These are phyloP conservation scores for Aricia agestis DNA, from an alignment of 1,140 invertebrate genomes.

Conservation along the genomic window DNA sequence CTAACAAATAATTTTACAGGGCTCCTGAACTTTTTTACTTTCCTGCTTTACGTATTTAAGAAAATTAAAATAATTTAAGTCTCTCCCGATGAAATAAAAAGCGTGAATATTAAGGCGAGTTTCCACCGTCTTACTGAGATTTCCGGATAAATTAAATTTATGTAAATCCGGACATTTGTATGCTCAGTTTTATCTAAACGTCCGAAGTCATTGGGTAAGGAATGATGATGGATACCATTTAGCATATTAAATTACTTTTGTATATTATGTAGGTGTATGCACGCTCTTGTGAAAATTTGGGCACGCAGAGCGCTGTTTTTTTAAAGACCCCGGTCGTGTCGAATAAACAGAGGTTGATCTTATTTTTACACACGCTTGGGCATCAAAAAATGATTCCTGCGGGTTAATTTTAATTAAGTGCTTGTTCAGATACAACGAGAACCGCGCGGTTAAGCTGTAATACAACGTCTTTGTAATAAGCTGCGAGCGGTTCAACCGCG, in stretches of 20 bases:
- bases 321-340: no score
- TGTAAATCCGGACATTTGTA: background rate
- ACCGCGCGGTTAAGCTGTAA: no score
- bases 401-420: no score
- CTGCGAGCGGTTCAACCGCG: no score
- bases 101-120: background rate
- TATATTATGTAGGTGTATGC: background rate
- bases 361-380: no score
- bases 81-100: background rate
- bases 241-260: background rate
- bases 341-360: no score
- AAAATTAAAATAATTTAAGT: background rate
- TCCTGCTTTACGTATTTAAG: background rate
- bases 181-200: slow-evolving; percentile 11
- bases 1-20: no score
- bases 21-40: background rate
- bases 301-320: no score
- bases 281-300: no score
- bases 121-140: slow-evolving; percentile 1
- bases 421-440: no score
- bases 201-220: slow-evolving; percentile 2
- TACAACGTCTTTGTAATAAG: no score
- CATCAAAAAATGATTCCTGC: no score
- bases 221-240: background rate
- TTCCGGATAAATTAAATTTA: slow-evolving; percentile 11